phyloP scores from a whole-genome alignment of 2,888 invertebrate species.

The Ornithoptera priamus region DNA sequence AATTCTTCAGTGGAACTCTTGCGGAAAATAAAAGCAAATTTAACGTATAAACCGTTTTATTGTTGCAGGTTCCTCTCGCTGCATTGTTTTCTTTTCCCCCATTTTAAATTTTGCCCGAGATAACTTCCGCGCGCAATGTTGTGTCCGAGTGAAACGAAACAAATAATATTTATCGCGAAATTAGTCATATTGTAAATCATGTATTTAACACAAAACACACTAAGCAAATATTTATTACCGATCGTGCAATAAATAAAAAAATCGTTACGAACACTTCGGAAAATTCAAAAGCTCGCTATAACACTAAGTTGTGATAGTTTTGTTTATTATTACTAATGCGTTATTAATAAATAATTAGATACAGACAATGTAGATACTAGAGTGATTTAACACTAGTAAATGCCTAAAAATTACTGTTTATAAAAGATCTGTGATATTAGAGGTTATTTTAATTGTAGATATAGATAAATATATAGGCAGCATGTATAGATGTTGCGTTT shows the following conservation, averaged over 20 bases:
- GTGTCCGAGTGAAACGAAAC: constrained; percentile 34
- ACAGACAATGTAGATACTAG: constrained; percentile 1
- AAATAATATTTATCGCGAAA: constrained; percentile 22
- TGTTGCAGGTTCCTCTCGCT: constrained; percentile 91
- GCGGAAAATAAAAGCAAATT: constrained; percentile 37
- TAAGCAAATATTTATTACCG: constrained; percentile 13
- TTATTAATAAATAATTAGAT: constrained; percentile 2
- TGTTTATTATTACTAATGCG: constrained; percentile 4
- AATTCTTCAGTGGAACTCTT: constrained; percentile 26
- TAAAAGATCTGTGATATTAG: constrained; percentile 71
- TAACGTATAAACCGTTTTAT: constrained; percentile 40
- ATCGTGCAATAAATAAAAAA: constrained; percentile 25
- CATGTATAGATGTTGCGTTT: constrained; percentile 55
- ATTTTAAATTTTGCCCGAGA: constrained; percentile 90
- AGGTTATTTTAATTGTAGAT: constrained; percentile 45
- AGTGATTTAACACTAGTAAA: neutral
- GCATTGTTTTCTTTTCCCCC: constrained; percentile 93
- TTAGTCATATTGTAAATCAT: constrained; percentile 18
- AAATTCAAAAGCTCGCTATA: neutral
- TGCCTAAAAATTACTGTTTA: constrained; percentile 27
- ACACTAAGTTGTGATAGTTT: constrained; percentile 11
- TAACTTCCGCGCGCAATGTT: constrained; percentile 50
- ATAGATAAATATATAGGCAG: constrained; percentile 40
- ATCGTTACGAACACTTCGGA: neutral
- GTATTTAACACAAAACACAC: constrained; percentile 2